Percentiles rank a stretch among this genome's conserved stretches.
These are phyloP conservation scores for Tarsius wallacei DNA, from an alignment of 2,797 vertebrate species.

Conservation along the genomic window DNA sequence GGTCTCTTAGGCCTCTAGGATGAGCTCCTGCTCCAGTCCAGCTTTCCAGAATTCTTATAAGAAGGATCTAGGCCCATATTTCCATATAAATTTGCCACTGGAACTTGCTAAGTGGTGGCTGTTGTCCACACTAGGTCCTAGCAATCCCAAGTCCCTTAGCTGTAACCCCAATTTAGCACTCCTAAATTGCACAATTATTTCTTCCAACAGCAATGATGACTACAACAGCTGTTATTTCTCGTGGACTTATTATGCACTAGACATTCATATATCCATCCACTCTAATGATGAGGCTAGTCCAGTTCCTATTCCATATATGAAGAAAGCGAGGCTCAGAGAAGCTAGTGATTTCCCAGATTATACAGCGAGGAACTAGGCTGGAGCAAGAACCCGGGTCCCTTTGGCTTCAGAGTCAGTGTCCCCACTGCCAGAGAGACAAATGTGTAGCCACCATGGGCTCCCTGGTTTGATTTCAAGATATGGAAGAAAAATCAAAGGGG, in stretches of 20 bases:
- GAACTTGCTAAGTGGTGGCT: background rate
- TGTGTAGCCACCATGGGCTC: background rate
- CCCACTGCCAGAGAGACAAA: fast-evolving
- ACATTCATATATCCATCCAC: background rate
- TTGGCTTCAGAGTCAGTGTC: background rate
- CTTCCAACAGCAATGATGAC: background rate
- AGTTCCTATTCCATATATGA: background rate
- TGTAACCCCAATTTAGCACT: background rate
- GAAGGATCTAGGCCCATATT: background rate
- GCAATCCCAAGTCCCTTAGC: background rate
- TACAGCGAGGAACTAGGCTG: background rate
- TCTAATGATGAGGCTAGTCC: background rate
- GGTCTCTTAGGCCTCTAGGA: background rate
- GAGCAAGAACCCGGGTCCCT: background rate
- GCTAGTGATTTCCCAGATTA: background rate
- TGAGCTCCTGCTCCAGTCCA: background rate
- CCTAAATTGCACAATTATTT: background rate
- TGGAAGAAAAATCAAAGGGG: background rate
- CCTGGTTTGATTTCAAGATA: background rate
- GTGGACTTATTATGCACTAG: background rate
- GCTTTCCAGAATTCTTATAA: background rate
- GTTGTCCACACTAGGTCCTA: background rate
- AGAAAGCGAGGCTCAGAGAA: background rate
- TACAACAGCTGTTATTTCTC: slow-evolving; percentile 16
- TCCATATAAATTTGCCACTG: background rate